Conservation (phyloP, 2,113 vertebrate species). For the Amphiprion ocellaris region DNA sequence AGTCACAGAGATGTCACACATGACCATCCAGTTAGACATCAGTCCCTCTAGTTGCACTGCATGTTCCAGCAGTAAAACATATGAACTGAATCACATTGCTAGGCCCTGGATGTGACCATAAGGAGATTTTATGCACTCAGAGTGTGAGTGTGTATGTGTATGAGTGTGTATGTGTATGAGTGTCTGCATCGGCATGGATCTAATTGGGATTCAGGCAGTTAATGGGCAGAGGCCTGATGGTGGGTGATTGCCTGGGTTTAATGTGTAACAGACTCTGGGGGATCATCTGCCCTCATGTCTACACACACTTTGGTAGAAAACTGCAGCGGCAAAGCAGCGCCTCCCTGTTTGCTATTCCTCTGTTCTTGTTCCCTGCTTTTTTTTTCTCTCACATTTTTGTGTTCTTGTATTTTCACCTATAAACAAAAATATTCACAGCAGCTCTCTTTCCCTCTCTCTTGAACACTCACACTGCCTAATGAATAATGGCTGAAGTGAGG, state of each 20-base stretch:
- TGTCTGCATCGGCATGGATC: conserved; percentile 18
- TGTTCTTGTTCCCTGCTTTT: not conserved
- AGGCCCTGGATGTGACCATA: conserved; percentile 13
- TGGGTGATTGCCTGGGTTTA: conserved; percentile 54
- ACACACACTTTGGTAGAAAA: conserved; percentile 11
- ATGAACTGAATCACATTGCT: conserved; percentile 17
- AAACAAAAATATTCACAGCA: not conserved
- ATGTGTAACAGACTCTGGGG: conserved; percentile 46
- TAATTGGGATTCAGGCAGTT: conserved; percentile 59
- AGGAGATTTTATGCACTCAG: conserved; percentile 13
- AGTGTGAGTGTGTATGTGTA: not conserved
- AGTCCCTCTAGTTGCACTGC: not conserved
- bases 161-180: not conserved
- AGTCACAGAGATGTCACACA: not conserved
- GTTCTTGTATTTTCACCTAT: not conserved
- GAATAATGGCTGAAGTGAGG: conserved; percentile 36
- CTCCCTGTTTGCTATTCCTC: not conserved
- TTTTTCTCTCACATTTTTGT: not conserved
- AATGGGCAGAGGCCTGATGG: conserved; percentile 53
- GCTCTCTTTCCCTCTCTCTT: not conserved
- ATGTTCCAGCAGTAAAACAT: conserved; percentile 24
- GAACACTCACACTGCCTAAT: conserved; percentile 9
- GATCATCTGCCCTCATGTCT: conserved; percentile 40
- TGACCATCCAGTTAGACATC: not conserved
- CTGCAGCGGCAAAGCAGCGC: not conserved